Base-by-base conservation (phyloP, 2,888 invertebrate genomes). In the Conus canariensis region DNA sequence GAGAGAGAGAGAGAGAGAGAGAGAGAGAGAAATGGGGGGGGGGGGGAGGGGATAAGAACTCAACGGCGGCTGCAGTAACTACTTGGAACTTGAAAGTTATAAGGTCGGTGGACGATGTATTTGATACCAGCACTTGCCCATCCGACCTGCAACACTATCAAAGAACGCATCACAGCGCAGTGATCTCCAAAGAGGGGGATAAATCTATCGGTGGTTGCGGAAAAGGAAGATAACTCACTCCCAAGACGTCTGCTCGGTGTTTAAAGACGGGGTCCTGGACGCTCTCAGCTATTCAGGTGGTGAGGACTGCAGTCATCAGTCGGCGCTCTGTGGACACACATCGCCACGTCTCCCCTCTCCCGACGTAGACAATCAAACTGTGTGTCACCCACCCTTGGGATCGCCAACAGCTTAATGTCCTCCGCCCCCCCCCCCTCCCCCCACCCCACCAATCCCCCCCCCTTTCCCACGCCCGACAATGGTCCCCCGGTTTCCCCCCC, bases 321-420 rank as follows among this genome's bases (percentile, higher is more conserved):
- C 85, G 19, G 7, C 58, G 56, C 22, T 83, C 83, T 22, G 58
- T 19, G 22, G 59, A 10, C 25, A 25, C 60, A 25, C 85, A 60
- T 25, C 85, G 12, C 9, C 60, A 60, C 60, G 56, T 12, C 9
- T 10, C 16, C n/a, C 25, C 59, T 85, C 59, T 60, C 60, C 85
- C 12, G 85, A 85, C 85, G 85, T 85, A 60, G 85, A 85, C 85
- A 59, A 85, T 85, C 85, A 59, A 85, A 59, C 56, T 85, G 59
- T 59, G 25, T 59, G 45, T 25, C 25, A 12, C 85, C 56, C n/a
- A 60, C 59, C 16, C 60, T 60, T 10, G 82, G 82, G 58, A 19
- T 83, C 25, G 85, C 25, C 85, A 85, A 59, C 85, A 25, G 7
- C 22, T 85, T 85, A 14, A 85, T 83, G 58, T n/a, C 58, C 58